Percentiles rank a stretch among this genome's conserved stretches.
These are phyloP conservation scores for Sturnus vulgaris DNA, from an alignment of 2,113 vertebrate genomes.

Conservation along the genomic window DNA sequence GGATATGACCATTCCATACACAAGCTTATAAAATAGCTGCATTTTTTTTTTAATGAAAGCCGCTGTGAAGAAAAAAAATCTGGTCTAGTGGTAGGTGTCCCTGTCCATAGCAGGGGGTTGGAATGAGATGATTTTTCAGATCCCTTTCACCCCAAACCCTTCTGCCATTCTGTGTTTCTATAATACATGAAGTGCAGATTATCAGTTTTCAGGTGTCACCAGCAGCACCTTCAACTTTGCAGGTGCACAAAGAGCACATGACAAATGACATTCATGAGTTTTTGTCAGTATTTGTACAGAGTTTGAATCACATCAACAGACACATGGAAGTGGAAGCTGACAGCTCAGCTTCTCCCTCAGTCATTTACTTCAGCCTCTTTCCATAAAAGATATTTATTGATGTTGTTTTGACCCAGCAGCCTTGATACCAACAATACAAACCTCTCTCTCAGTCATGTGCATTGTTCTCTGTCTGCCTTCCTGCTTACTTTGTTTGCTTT, in stretches of 20 bases:
- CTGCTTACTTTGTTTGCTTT: background rate
- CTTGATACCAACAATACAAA: background rate
- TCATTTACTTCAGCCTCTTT: background rate
- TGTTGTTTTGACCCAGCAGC: conserved; percentile 37
- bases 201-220: background rate
- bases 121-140: background rate
- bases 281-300: background rate
- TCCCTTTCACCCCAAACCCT: background rate
- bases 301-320: background rate
- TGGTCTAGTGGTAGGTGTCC: too few relatives aligned
- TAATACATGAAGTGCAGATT: background rate
- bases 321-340: background rate
- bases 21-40: background rate
- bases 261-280: background rate
- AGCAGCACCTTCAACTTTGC: background rate
- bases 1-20: background rate
- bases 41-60: background rate
- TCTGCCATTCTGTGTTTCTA: background rate
- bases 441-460: background rate
- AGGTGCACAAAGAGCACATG: background rate
- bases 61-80: background rate
- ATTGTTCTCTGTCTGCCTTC: conserved; percentile 15
- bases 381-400: background rate
- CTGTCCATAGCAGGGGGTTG: background rate
- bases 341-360: background rate